Base-by-base conservation (phyloP, 2,888 invertebrate genomes). In the Mythimna loreyi region DNA sequence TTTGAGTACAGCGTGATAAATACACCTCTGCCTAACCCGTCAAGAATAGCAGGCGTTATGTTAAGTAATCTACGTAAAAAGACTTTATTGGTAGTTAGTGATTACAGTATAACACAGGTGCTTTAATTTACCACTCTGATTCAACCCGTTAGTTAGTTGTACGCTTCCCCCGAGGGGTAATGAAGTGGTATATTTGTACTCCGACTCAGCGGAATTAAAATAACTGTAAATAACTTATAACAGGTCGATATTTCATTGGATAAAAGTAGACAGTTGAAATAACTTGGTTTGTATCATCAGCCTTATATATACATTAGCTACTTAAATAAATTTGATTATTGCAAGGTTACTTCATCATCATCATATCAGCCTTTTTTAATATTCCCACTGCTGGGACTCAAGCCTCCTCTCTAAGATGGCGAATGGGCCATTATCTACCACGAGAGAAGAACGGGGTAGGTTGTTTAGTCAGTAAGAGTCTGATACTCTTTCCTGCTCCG, bases 201-300 rank as follows among this genome's bases (percentile, higher is more conserved):
- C 50, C 45, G n/a, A 47, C 57, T 58, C 64, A 28, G 56, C 50
- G 23, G 58, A 75, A 64, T 77, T 77, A 68, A 75, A 77, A 80
- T 69, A 65, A 45, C 67, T 61, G 77, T 80, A 65, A 62, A 80
- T 80, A 75, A 80, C 61, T 68, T 68, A 68, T 65, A 76, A 68
- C 81, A 68, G 69, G 58, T 75, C 57, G 64, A 68, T 75, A 75
- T 62, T 53, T 47, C 30, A 57, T 21, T 6, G 60, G 25, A 36
- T 50, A 30, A 19, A 33, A 58, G 47, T 21, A 50, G 55, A 49
- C 36, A 65, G 21, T 50, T 58, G 9, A 21, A 59, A 66, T n/a
- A 2, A 28, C 3, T 28, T 28, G 28, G 28, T 28, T n/a, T n/a
- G n/a, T n/a, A n/a, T n/a, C n/a, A n/a, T n/a, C n/a, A n/a, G n/a